These are phyloP conservation scores for Pristionchus mayeri DNA, from an alignment of 2,888 invertebrate genomes.

Conservation along the genomic window DNA sequence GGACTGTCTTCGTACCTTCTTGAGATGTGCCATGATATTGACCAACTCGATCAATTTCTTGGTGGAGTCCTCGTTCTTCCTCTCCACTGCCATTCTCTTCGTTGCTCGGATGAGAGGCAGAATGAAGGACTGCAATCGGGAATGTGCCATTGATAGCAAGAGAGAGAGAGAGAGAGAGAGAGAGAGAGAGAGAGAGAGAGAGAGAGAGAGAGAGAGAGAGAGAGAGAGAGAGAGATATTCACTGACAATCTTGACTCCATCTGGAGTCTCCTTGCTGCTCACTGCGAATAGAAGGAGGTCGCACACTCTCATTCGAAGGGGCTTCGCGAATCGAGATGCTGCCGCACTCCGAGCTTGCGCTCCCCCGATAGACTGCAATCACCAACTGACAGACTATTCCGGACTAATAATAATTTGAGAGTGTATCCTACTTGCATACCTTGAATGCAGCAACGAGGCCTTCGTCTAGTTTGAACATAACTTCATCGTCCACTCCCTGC, in stretches of 20 bases:
- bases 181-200: no score
- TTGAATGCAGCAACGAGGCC: constrained; percentile 61
- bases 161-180: no score
- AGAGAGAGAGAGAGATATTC: background rate
- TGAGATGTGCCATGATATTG: constrained; percentile 53
- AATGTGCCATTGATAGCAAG: no score
- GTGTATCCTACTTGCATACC: background rate
- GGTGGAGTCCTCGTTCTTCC: constrained; percentile 48
- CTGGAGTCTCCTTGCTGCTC: constrained; percentile 56
- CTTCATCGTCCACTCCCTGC: constrained; percentile 58
- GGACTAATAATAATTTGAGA: no score
- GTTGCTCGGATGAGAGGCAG: constrained; percentile 57
- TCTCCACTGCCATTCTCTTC: constrained; percentile 56
- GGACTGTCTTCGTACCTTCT: constrained; percentile 49
- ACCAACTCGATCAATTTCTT: constrained; percentile 54
- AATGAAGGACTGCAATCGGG: constrained; percentile 54
- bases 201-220: no score
- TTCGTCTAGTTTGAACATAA: constrained; percentile 65
- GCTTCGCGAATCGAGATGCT: constrained; percentile 49
- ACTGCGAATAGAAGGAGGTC: constrained; percentile 63
- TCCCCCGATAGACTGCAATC: constrained; percentile 30
- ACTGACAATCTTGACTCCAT: constrained; percentile 58
- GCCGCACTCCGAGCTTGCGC: background rate
- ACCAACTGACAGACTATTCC: no score
- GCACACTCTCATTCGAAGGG: constrained; percentile 56